phyloP scores from a whole-genome alignment of 2,888 invertebrate species.

The Ichneumon xanthorius region DNA sequence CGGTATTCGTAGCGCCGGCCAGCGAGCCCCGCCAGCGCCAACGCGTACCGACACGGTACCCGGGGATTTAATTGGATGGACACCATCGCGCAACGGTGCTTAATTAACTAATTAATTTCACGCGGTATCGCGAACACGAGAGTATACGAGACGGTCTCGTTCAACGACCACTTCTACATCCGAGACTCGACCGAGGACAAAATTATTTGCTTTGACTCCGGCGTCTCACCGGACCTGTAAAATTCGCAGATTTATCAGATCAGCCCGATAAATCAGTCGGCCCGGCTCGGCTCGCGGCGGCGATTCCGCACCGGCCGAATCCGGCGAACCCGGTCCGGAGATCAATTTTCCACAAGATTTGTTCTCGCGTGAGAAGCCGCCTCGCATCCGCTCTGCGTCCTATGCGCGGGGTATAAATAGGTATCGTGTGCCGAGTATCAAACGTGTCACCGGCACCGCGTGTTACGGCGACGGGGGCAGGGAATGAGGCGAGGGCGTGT shows the following conservation, averaged over 20 bases:
- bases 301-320: neutral
- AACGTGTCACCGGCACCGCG: conserved; percentile 61
- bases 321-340: neutral
- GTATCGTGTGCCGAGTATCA: conserved; percentile 49
- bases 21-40: conserved; percentile 27
- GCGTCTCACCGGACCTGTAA: conserved; percentile 34
- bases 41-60: conserved; percentile 71
- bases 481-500: conserved; percentile 52
- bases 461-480: conserved; percentile 34
- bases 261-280: conserved; percentile 41
- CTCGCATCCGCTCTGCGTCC: neutral
- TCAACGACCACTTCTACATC: conserved; percentile 45
- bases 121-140: conserved; percentile 76
- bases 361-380: neutral
- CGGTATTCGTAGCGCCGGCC: conserved; percentile 60
- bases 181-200: conserved; percentile 17
- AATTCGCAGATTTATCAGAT: conserved; percentile 45
- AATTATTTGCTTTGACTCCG: conserved; percentile 46
- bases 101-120: conserved; percentile 84
- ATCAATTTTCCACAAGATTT: conserved; percentile 21
- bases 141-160: conserved; percentile 69
- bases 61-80: conserved; percentile 83
- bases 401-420: conserved; percentile 8
- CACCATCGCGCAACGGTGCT: conserved; percentile 79
- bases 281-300: neutral